These are phyloP conservation scores for Conomelus anceps DNA, from an alignment of 2,888 invertebrate species.

Conservation along the genomic window DNA sequence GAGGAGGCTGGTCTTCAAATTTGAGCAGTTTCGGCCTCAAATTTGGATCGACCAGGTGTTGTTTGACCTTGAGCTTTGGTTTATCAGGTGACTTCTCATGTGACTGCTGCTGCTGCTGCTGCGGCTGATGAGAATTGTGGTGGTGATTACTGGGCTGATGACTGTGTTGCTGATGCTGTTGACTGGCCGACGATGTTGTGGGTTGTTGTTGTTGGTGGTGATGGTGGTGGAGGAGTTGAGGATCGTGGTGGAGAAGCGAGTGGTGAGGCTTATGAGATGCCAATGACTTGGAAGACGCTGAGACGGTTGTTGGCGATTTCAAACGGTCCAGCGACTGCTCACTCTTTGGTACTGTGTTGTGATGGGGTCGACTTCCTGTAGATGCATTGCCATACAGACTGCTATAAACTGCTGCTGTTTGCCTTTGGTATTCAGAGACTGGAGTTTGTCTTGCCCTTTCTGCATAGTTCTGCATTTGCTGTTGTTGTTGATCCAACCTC, in stretches of 20 bases:
- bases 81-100: conserved; percentile 41
- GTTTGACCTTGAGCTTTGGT: conserved; percentile 46
- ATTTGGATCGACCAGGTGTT: conserved; percentile 44
- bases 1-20: conserved; percentile 42
- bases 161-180: background rate
- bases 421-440: background rate
- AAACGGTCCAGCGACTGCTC: background rate
- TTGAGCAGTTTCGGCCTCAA: conserved; percentile 40
- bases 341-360: background rate
- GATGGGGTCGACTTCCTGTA: background rate
- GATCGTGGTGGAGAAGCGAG: background rate
- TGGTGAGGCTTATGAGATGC: background rate
- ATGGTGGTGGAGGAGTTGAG: background rate
- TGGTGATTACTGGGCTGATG: background rate
- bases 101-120: conserved; percentile 37
- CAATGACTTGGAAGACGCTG: background rate
- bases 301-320: background rate
- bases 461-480: background rate
- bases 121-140: conserved; percentile 38
- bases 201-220: background rate
- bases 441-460: background rate
- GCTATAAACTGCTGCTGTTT: background rate
- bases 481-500: background rate
- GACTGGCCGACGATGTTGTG: conserved; percentile 43
- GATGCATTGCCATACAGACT: background rate